Evolutionary conservation across 1,140 invertebrate genomes (phyloP).

Genomic region (Dufourea novaeangliae): DNA sequence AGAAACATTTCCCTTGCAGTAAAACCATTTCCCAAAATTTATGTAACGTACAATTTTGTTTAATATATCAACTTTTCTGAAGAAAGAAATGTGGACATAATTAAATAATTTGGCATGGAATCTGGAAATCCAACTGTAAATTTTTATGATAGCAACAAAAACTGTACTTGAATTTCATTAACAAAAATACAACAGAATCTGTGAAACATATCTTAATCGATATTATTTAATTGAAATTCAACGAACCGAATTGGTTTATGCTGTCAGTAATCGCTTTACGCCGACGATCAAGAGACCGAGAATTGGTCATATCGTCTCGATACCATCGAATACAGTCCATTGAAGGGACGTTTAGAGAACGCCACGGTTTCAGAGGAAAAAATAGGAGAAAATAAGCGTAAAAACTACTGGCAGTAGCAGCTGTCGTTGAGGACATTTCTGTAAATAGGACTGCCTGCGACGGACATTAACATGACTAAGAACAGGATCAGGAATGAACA

Average conservation of each 20-base stretch:
- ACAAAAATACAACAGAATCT: too few species aligned
- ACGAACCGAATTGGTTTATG: not conserved
- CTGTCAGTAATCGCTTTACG: not conserved
- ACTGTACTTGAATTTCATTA: too few species aligned
- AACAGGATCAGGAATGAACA: slow-evolving; percentile 36
- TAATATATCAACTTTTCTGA: too few species aligned
- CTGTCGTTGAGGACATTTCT: slow-evolving; percentile 45
- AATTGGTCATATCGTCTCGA: not conserved
- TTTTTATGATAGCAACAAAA: too few species aligned
- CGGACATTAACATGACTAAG: slow-evolving; percentile 62
- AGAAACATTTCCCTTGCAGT: too few species aligned
- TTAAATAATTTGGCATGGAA: too few species aligned
- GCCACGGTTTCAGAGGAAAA: slow-evolving; percentile 3
- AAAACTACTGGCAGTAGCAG: slow-evolving; percentile 38
- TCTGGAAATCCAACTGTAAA: too few species aligned
- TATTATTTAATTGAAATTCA: too few species aligned
- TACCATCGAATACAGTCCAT: slow-evolving; percentile 12
- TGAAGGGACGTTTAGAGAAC: slow-evolving; percentile 2
- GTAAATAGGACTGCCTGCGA: slow-evolving; percentile 49
- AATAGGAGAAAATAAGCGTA: slow-evolving; percentile 35
- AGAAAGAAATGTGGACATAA: too few species aligned
- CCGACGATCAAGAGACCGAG: not conserved
- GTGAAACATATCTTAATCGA: too few species aligned
- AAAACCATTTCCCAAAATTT: too few species aligned
- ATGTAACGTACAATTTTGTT: too few species aligned